Evolutionary conservation across 23 tunicate species (phyloP).

Genomic region (Styela plicata): DNA sequence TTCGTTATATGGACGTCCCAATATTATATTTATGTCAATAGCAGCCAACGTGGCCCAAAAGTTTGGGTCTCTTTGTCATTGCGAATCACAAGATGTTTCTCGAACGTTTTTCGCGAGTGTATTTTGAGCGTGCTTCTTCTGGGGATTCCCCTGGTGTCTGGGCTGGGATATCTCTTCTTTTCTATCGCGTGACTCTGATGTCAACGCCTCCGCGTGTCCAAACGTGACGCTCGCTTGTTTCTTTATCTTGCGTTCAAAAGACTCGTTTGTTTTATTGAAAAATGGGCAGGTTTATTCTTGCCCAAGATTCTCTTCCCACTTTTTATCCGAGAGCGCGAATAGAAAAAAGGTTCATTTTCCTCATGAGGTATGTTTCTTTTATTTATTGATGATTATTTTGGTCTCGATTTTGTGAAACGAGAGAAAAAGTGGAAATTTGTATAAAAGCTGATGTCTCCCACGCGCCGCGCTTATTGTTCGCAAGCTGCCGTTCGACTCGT

Average conservation of each 20-base stretch:
- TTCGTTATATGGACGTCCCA: too few species aligned
- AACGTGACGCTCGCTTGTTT: conserved; percentile 5
- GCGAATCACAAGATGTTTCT: too few species aligned
- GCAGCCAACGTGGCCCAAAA: too few species aligned
- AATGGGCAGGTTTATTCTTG: conserved; percentile 18
- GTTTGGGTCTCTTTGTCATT: too few species aligned
- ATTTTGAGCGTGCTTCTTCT: background rate
- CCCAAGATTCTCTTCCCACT: conserved; percentile 11
- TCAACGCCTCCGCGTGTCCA: conserved; percentile 20
- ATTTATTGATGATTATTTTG: background rate
- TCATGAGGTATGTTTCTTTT: background rate
- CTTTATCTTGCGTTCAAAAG: background rate
- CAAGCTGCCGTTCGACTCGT: too few species aligned
- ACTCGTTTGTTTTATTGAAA: background rate
- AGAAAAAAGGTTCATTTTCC: background rate
- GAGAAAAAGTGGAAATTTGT: background rate
- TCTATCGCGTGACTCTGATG: conserved; percentile 30
- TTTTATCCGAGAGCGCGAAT: background rate
- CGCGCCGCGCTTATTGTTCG: background rate
- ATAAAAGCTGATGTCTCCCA: background rate
- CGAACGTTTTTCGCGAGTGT: too few species aligned
- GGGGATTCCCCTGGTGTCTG: conserved; percentile 33
- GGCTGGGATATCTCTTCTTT: background rate
- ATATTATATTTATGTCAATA: too few species aligned
- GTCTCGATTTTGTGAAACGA: background rate